Conservation (phyloP, 2,113 vertebrate species). For the Centropus unirufus region DNA sequence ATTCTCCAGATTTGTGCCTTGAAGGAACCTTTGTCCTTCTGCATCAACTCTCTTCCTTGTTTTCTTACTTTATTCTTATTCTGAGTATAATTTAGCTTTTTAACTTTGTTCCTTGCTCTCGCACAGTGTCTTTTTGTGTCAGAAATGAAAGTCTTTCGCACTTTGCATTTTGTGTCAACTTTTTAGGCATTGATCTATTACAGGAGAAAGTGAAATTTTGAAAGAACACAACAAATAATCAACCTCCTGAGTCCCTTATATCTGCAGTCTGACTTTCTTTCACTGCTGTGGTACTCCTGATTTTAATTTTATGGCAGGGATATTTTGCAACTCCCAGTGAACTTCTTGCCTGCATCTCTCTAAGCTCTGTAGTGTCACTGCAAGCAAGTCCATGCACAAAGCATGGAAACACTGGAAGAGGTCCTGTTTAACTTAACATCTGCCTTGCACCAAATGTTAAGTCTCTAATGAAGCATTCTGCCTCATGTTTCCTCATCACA, state of each 20-base stretch:
- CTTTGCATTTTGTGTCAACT: not conserved
- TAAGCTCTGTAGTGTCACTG: not conserved
- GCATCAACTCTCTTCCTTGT: not conserved
- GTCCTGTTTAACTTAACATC: not conserved
- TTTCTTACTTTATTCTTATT: not conserved
- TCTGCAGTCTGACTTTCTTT: not conserved
- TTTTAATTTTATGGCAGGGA: not conserved
- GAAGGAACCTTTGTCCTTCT: not conserved
- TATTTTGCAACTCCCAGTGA: constrained; percentile 5
- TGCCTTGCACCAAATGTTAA: not conserved
- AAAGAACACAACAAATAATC: not conserved
- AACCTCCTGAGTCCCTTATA: not conserved
- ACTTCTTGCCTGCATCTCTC: not conserved
- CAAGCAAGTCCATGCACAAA: not conserved
- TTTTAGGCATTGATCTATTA: constrained; percentile 22
- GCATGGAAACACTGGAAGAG: not conserved
- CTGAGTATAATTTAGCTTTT: not conserved
- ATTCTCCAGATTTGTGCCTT: not conserved
- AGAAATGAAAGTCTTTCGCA: constrained; percentile 4
- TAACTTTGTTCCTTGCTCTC: not conserved
- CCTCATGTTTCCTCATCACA: not conserved
- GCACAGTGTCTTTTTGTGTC: not conserved
- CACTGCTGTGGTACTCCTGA: not conserved
- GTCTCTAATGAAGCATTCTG: not conserved
- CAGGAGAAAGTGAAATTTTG: not conserved